Evolutionary conservation across 2,113 vertebrate species (phyloP), one percentile per base, ranked within the genome.

Genomic region (Pogona vitticeps): DNA sequence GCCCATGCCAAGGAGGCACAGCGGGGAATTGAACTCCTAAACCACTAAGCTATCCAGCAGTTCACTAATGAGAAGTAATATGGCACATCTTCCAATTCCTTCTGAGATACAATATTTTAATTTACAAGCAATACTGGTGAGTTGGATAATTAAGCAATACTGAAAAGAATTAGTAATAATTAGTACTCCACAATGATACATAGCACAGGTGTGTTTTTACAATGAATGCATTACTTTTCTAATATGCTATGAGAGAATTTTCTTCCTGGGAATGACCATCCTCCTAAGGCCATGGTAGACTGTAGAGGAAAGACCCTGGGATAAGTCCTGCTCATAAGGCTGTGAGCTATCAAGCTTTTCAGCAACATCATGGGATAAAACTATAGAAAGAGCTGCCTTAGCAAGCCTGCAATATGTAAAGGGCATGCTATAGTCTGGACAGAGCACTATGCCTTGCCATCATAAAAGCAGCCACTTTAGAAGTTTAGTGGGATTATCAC

Each of bases 361-460:
- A 59, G 31, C n/a, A 28, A 78, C 31, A 59, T 23, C 56, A 67
- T 42, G 6, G 38, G 12, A 46, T 31, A 21, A 42, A 67, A 15
- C 14, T 42, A 81, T 2, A 31, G n/a, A 78, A 33, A 36, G 17
- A 23, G 26, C 13, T 42, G 9, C 23, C 26, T 8, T 3, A 26
- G 7, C 2, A 61, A 56, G 17, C 5, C 26, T 46, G 21, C 17
- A 40, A 8, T 8, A 18, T 17, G 13, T 4, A 67, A 46, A 67
- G 38, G 33, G 56, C 58, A 79, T 76, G 75, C 15, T 65, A 42
- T 79, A n/a, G 14, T 23, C 10, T 21, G n/a, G 36, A 84, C 67
- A 86, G 23, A 77, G 85, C 17, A 76, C 52, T 80, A 13, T 67
- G 88, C 75, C 79, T 77, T 83, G 65, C 58, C 80, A 85, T 23